Evolutionary conservation across 2,113 vertebrate species (phyloP), one percentile per base, ranked within the genome.

Genomic region (Bufo gargarizans): DNA sequence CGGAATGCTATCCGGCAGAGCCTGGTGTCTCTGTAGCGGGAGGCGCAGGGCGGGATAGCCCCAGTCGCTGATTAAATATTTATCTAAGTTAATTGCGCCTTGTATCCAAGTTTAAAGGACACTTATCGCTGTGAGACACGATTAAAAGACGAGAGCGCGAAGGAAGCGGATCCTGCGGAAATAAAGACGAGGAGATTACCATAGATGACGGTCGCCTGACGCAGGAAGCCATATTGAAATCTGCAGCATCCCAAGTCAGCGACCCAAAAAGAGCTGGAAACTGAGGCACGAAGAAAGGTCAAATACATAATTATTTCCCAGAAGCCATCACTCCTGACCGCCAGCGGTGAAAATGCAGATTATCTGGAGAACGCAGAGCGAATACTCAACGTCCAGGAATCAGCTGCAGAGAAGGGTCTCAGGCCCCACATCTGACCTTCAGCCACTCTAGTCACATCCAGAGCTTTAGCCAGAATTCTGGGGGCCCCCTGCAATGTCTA

Each of bases 61-160:
- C 61, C 11, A 59, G 12, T 43, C 14, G 33, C 47, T 87, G 77
- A 71, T 87, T 58, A 87, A 87, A 87, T 87, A 87, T 87, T 87
- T 81, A 81, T 69, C 63, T 47, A 17, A n/a, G n/a, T 55, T 83
- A 65, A 88, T 88, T 83, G 22, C 16, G 43, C 16, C 58, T 61
- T 83, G 20, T 43, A 71, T 65, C 10, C 50, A 20, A 50, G 58
- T n/a, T 77, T 53, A 88, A 74, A 88, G 79, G 65, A 77, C 55
- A 65, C 9, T 65, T 17, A 63, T 77, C 14, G 59, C 87, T 61
- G 45, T 47, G 45, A 45, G 85, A 76, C 58, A 63, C 55, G 19
- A 86, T 65, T 61, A 86, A 33, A 78, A 53, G 49, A 58, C 10
- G 43, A 85, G 71, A 6, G 56, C 2, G 13, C 17, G 19, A 45